Percentiles rank a stretch among this genome's conserved stretches.
These are phyloP conservation scores for Crocodylus rhombifer DNA, from an alignment of 2,797 vertebrate species.

Conservation along the genomic window DNA sequence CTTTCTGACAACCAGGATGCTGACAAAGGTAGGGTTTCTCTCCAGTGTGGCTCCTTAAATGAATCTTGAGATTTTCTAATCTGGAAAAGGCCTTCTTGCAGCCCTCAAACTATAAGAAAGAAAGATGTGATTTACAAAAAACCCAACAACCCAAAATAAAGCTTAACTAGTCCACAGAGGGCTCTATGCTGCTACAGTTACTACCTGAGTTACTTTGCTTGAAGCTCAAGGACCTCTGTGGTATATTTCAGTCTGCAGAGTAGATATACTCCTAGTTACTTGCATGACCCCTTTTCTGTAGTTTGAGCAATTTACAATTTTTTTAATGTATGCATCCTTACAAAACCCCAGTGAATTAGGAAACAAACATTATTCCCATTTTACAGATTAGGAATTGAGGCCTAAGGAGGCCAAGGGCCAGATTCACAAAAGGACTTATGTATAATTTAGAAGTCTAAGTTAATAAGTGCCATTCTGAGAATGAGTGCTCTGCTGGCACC, in stretches of 20 bases:
- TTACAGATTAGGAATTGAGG: not conserved
- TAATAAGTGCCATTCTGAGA: too few species aligned
- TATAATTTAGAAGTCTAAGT: too few species aligned
- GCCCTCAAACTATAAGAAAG: slow-evolving; percentile 90
- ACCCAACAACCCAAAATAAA: not conserved
- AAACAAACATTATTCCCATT: not conserved
- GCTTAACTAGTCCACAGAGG: not conserved
- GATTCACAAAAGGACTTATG: too few species aligned
- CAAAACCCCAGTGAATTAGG: fast-evolving
- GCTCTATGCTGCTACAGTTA: not conserved
- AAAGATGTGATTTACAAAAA: slow-evolving; percentile 40
- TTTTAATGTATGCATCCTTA: not conserved
- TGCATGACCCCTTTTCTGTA: not conserved
- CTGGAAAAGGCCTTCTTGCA: slow-evolving; percentile 98
- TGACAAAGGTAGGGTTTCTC: slow-evolving; percentile 97
- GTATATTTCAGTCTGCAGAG: not conserved
- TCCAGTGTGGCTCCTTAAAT: slow-evolving; percentile 95
- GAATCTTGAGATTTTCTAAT: slow-evolving; percentile 98
- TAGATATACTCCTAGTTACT: not conserved
- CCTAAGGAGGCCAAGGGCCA: fast-evolving
- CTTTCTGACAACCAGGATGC: slow-evolving; percentile 94
- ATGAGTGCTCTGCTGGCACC: too few species aligned
- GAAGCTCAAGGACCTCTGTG: too few species aligned
- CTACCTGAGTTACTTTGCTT: too few species aligned
- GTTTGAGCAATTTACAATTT: not conserved